phyloP scores from a whole-genome alignment of 2,888 invertebrate genomes.

The Panzeria rudis region DNA sequence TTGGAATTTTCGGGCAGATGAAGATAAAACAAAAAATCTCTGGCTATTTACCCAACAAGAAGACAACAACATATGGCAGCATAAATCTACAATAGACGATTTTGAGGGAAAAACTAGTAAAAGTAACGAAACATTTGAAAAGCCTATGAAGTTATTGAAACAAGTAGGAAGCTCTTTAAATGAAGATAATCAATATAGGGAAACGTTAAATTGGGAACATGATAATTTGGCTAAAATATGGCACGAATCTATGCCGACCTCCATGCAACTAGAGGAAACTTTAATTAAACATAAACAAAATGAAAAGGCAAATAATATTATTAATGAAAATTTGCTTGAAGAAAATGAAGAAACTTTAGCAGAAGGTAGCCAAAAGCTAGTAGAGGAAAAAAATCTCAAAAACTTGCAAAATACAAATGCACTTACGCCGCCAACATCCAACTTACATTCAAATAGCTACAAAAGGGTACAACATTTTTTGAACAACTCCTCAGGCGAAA shows the following conservation, averaged over 20 bases:
- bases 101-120: slow-evolving; percentile 78
- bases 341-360: background rate
- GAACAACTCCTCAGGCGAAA: slow-evolving; percentile 68
- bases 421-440: slow-evolving; percentile 1
- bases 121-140: slow-evolving; percentile 86
- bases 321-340: slow-evolving; percentile 4
- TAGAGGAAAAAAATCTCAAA: slow-evolving; percentile 53
- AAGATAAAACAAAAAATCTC: slow-evolving; percentile 49
- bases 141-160: slow-evolving; percentile 75
- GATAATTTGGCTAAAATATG: slow-evolving; percentile 79
- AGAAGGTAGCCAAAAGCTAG: slow-evolving; percentile 19
- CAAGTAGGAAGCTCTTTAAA: slow-evolving; percentile 67
- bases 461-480: slow-evolving; percentile 74
- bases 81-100: slow-evolving; percentile 35
- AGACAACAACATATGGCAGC: slow-evolving; percentile 71
- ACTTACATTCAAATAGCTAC: slow-evolving; percentile 39
- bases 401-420: slow-evolving; percentile 44
- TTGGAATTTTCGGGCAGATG: slow-evolving; percentile 18
- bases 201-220: slow-evolving; percentile 78
- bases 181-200: slow-evolving; percentile 63
- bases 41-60: slow-evolving; percentile 66
- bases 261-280: slow-evolving; percentile 5
- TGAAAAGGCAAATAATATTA: slow-evolving; percentile 20
- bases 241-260: slow-evolving; percentile 65
- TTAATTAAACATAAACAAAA: slow-evolving; percentile 15